A percentile compares a stretch with the other conserved stretches of the same genome.
Conservation (phyloP, 2,113 vertebrate species). For the Argyrosomus japonicus region DNA sequence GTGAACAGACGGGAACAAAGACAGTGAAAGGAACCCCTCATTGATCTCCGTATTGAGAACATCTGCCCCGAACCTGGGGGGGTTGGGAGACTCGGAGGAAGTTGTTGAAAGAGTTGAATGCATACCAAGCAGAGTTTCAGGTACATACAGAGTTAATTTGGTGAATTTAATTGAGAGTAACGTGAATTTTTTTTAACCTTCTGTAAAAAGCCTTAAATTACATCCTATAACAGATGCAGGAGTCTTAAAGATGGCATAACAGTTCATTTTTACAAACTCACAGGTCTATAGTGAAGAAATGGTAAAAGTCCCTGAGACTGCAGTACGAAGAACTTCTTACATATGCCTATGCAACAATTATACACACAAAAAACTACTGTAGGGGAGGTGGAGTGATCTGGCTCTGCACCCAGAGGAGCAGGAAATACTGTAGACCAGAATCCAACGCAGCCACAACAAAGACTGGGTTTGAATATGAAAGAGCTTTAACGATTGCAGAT, state of each 20-base stretch:
- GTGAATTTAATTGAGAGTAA: not conserved
- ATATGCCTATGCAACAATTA: not conserved
- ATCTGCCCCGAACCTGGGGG: slow-evolving; percentile 74
- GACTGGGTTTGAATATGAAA: not conserved
- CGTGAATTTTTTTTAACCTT: not conserved
- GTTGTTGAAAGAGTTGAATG: slow-evolving; percentile 37
- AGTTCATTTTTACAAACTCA: not conserved
- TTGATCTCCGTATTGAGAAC: slow-evolving; percentile 76
- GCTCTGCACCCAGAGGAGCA: slow-evolving; percentile 13
- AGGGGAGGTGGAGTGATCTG: not conserved
- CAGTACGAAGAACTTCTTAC: not conserved
- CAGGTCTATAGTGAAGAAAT: not conserved
- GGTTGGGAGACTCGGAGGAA: slow-evolving; percentile 26
- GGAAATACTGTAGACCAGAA: slow-evolving; percentile 4
- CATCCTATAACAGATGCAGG: not conserved
- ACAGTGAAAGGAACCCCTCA: slow-evolving; percentile 68
- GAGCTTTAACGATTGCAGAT: not conserved
- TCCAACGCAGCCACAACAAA: slow-evolving; percentile 46
- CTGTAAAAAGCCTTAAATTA: not conserved
- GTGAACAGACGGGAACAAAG: slow-evolving; percentile 77
- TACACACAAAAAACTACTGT: not conserved
- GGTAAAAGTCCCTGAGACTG: not conserved
- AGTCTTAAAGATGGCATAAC: not conserved
- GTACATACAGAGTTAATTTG: not conserved
- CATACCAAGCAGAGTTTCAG: slow-evolving; percentile 48